Conservation (phyloP, 2,888 invertebrate genomes). For the Girardia tigrina region DNA sequence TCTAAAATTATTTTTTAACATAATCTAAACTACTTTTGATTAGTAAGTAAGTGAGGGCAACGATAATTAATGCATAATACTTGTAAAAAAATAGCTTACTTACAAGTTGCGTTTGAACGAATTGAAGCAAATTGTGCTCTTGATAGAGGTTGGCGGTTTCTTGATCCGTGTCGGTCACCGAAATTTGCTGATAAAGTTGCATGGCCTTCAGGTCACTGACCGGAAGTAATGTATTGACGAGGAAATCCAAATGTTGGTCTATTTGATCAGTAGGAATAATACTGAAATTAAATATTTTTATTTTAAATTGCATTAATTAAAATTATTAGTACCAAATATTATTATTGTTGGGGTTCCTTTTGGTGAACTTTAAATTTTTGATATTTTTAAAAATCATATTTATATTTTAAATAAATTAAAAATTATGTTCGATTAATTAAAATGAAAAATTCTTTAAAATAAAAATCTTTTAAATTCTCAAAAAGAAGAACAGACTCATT, state of each 20-base stretch:
- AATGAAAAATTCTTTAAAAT: too few relatives aligned
- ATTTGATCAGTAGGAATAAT: slow-evolving; percentile 27
- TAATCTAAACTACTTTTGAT: not conserved
- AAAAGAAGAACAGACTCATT: too few relatives aligned
- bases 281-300: too few relatives aligned
- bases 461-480: too few relatives aligned
- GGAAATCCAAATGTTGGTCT: slow-evolving; percentile 27
- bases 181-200: slow-evolving; percentile 20
- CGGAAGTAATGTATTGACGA: slow-evolving; percentile 17
- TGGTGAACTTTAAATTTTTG: too few relatives aligned
- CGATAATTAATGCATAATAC: not conserved
- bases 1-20: not conserved
- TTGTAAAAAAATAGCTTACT: not conserved
- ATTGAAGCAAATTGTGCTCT: not conserved
- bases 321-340: too few relatives aligned
- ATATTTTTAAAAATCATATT: too few relatives aligned
- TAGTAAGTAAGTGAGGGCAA: not conserved
- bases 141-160: not conserved
- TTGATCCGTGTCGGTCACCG: not conserved
- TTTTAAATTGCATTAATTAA: too few relatives aligned
- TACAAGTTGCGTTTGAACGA: slow-evolving; percentile 4
- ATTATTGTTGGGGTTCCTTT: too few relatives aligned
- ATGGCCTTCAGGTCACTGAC: slow-evolving; percentile 24
- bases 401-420: too few relatives aligned
- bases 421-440: too few relatives aligned